phyloP scores from a whole-genome alignment of 2,888 invertebrate genomes.

The Rutpela maculata region DNA sequence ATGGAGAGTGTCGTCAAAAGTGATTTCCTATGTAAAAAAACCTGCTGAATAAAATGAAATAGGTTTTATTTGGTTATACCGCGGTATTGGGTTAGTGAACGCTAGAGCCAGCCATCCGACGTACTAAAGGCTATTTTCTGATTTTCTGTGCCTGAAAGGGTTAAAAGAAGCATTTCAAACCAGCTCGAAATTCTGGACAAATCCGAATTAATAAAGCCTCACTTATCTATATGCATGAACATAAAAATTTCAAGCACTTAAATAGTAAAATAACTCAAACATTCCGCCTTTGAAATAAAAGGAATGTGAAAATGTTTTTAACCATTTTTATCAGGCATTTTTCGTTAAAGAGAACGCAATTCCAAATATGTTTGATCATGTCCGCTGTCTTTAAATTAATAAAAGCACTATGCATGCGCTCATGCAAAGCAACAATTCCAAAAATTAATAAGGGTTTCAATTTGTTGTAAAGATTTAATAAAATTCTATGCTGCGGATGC shows the following conservation, averaged over 20 bases:
- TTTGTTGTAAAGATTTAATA: conserved; percentile 4
- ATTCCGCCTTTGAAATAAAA: not conserved
- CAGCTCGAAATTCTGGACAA: too few species aligned
- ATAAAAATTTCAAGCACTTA: not conserved
- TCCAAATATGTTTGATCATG: not conserved
- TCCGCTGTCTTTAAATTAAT: not conserved
- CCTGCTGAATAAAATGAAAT: too few species aligned
- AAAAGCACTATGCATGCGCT: not conserved
- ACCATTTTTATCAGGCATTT: not conserved
- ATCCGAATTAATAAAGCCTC: too few species aligned
- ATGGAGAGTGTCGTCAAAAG: too few species aligned
- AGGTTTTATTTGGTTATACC: too few species aligned
- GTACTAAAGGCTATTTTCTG: too few species aligned
- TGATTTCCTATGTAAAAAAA: too few species aligned
- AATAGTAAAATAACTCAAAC: not conserved
- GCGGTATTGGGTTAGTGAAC: too few species aligned
- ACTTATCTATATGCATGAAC: too few species aligned
- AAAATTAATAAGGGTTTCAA: not conserved
- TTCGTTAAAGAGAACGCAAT: not conserved
- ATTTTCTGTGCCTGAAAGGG: too few species aligned
- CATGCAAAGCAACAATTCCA: not conserved
- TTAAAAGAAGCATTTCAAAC: too few species aligned
- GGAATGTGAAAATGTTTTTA: not conserved
- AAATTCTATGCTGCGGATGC: not conserved
- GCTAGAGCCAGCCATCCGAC: too few species aligned